phyloP scores from a whole-genome alignment of 2,797 vertebrate genomes.

The Macropodus opercularis region DNA sequence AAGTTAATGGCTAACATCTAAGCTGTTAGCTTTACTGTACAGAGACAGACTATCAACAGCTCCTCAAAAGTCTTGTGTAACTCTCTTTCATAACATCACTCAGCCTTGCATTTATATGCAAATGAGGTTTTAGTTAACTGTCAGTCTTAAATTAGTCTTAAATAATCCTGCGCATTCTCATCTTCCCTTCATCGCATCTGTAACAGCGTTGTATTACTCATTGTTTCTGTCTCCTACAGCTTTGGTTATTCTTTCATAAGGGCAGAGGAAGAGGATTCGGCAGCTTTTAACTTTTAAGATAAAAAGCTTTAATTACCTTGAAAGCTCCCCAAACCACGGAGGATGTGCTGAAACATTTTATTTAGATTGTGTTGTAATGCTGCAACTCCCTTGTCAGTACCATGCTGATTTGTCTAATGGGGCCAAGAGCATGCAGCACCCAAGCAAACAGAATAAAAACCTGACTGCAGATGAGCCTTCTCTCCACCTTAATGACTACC shows the following conservation, averaged over 20 bases:
- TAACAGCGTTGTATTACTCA: not conserved
- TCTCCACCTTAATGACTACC: conserved; percentile 30
- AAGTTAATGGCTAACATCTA: conserved; percentile 16
- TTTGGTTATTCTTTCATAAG: conserved; percentile 5
- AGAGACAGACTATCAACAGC: conserved; percentile 1
- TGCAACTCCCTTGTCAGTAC: not conserved
- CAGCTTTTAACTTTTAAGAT: conserved; percentile 15
- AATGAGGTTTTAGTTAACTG: conserved; percentile 32
- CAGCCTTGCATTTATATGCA: conserved; percentile 25
- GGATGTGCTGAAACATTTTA: not conserved
- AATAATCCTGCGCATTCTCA: conserved; percentile 15
- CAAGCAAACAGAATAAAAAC: conserved; percentile 16
- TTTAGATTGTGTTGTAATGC: conserved; percentile 9
- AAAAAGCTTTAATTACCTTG: not conserved
- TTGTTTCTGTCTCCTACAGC: not conserved
- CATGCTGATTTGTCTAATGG: conserved; percentile 15
- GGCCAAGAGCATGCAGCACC: not conserved
- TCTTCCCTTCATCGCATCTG: conserved; percentile 25
- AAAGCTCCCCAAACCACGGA: conserved; percentile 16
- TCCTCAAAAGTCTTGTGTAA: conserved; percentile 8
- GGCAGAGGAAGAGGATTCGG: not conserved
- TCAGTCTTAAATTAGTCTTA: conserved; percentile 14
- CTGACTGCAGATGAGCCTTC: conserved; percentile 25
- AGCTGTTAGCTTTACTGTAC: conserved; percentile 17
- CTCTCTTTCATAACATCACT: conserved; percentile 1